phyloP scores from a whole-genome alignment of 2,797 vertebrate species.

The Sebastes miniatus region DNA sequence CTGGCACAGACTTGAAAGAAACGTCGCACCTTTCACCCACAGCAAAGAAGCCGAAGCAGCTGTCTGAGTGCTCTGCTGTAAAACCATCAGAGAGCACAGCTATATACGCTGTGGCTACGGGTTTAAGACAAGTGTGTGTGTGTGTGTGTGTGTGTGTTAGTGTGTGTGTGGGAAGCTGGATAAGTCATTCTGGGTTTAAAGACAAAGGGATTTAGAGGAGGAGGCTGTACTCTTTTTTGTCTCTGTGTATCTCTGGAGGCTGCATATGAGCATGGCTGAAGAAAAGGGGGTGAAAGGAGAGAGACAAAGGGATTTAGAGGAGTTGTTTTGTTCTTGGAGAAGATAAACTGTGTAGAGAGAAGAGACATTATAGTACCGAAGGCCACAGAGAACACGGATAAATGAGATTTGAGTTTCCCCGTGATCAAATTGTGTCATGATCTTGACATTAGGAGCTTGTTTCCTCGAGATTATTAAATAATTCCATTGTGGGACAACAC shows the following conservation, averaged over 20 bases:
- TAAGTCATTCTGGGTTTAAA: constrained; percentile 50
- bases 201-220: constrained; percentile 57
- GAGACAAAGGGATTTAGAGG: constrained; percentile 45
- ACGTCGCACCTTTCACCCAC: constrained; percentile 49
- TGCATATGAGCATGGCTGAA: constrained; percentile 26
- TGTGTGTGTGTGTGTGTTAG: neutral
- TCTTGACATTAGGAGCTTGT: neutral
- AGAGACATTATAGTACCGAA: neutral
- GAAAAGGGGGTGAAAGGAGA: constrained; percentile 35
- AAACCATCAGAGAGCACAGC: constrained; percentile 28
- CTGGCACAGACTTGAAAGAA: constrained; percentile 50
- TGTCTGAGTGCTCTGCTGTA: constrained; percentile 26
- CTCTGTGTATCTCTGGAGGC: constrained; percentile 41
- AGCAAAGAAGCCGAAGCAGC: constrained; percentile 28
- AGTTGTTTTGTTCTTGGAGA: constrained; percentile 25
- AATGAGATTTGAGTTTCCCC: neutral
- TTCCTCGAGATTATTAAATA: neutral
- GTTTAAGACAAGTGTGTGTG: too few relatives aligned
- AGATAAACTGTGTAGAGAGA: constrained; percentile 22
- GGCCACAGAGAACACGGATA: neutral
- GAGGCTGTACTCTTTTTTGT: constrained; percentile 34
- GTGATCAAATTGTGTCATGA: constrained; percentile 10
- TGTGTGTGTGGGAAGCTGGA: constrained; percentile 25
- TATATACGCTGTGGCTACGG: neutral
- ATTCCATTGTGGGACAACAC: neutral